Evolutionary conservation across 64 coral and sea anemone genomes (phyloP).

Genomic region (Pachyseris speciosa): DNA sequence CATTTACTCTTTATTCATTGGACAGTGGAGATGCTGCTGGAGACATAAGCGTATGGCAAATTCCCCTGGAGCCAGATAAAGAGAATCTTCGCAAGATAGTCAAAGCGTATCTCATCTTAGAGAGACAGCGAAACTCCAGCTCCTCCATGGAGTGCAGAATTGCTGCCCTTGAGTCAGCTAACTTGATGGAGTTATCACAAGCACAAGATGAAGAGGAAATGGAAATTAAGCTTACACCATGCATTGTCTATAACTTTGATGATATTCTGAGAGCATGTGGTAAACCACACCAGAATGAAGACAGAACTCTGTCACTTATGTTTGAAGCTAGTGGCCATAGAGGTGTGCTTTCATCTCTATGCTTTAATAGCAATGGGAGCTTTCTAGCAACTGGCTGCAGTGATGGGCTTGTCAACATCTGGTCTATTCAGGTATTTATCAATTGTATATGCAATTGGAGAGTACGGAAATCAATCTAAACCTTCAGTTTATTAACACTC

Average conservation of each 20-base stretch:
- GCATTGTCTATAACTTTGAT: slow-evolving; percentile 1
- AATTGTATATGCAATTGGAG: not conserved
- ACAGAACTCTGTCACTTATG: not conserved
- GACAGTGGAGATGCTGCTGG: slow-evolving; percentile 43
- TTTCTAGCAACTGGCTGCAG: slow-evolving; percentile 49
- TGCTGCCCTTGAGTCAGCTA: slow-evolving; percentile 11
- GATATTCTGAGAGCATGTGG: slow-evolving; percentile 33
- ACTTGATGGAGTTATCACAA: slow-evolving; percentile 17
- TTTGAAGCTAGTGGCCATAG: slow-evolving; percentile 51
- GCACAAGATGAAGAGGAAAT: not conserved
- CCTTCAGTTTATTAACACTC: too few relatives aligned
- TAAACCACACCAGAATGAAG: not conserved
- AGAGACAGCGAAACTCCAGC: not conserved
- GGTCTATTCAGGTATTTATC: slow-evolving; percentile 57
- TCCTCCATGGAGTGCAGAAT: slow-evolving; percentile 7
- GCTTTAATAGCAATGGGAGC: slow-evolving; percentile 26
- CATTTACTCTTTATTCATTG: not conserved
- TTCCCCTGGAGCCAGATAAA: slow-evolving; percentile 30
- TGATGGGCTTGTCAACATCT: slow-evolving; percentile 60
- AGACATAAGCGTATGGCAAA: slow-evolving; percentile 12
- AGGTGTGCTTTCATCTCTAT: slow-evolving; percentile 31
- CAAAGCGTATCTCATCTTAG: not conserved
- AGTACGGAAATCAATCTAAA: too few relatives aligned
- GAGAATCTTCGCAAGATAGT: slow-evolving; percentile 24
- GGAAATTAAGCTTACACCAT: not conserved